These are phyloP conservation scores for Chromis chromis DNA, from an alignment of 2,797 vertebrate species.

Conservation along the genomic window DNA sequence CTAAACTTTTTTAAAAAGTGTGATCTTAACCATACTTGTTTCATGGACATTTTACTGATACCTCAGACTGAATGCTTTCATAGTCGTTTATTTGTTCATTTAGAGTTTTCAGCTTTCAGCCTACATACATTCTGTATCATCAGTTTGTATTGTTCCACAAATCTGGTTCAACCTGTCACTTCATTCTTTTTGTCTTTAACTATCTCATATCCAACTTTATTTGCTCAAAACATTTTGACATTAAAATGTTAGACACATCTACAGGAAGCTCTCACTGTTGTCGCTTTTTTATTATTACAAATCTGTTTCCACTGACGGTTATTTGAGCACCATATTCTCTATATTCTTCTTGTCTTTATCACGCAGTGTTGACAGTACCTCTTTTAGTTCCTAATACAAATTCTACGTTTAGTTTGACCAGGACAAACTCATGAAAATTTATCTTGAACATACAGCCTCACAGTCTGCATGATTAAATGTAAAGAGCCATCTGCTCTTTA, in stretches of 20 bases:
- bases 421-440: constrained; percentile 25
- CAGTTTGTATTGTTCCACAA: background rate
- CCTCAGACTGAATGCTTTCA: constrained; percentile 30
- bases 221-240: background rate
- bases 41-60: constrained; percentile 16
- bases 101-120: constrained; percentile 27
- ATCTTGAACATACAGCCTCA: constrained; percentile 13
- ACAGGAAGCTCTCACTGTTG: too few species aligned
- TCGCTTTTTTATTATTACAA: background rate
- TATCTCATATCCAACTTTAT: background rate
- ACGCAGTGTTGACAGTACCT: background rate
- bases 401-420: constrained; percentile 24
- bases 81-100: constrained; percentile 23
- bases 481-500: constrained; percentile 60
- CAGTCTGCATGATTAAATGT: constrained; percentile 42
- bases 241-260: background rate
- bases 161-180: constrained; percentile 40
- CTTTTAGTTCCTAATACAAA: background rate
- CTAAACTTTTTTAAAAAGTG: constrained; percentile 3
- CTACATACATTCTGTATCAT: constrained; percentile 25
- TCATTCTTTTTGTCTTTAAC: constrained; percentile 19
- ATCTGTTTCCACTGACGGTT: background rate
- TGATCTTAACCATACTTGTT: constrained; percentile 3
- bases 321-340: background rate
- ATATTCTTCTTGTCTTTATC: background rate